These are phyloP conservation scores for Amyelois transitella DNA, from an alignment of 1,140 invertebrate species.

Conservation along the genomic window DNA sequence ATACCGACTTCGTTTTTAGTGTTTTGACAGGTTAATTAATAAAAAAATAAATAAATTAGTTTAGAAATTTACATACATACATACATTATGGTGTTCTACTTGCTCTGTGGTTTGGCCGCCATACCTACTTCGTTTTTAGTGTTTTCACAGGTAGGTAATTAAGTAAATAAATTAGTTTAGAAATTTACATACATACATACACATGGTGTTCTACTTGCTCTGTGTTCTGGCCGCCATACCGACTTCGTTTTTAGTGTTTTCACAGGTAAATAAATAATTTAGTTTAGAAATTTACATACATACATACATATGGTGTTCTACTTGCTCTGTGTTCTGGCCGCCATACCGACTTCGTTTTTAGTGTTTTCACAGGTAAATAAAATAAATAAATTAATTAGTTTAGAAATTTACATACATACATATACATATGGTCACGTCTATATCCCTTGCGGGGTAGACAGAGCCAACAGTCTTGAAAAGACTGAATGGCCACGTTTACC, in stretches of 20 bases:
- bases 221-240: conserved; percentile 51
- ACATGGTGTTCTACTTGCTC: too few species aligned
- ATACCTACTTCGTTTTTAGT: conserved; percentile 81
- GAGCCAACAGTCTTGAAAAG: too few species aligned
- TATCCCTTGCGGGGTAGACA: too few species aligned
- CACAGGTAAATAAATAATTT: too few species aligned
- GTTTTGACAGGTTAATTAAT: conserved; percentile 81
- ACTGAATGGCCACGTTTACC: too few species aligned
- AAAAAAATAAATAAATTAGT: too few species aligned
- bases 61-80: too few species aligned
- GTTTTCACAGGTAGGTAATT: conserved; percentile 77
- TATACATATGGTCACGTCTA: too few species aligned
- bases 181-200: too few species aligned
- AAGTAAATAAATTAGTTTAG: not conserved
- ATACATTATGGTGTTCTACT: conserved; percentile 80
- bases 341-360: conserved; percentile 80
- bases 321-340: conserved; percentile 80
- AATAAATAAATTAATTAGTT: not conserved
- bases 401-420: too few species aligned
- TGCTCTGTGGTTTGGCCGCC: conserved; percentile 80
- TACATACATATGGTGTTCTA: conserved; percentile 81
- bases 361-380: conserved; percentile 79
- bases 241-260: conserved; percentile 81
- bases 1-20: conserved; percentile 81
- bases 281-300: too few species aligned